Base-by-base conservation (phyloP, 2,797 vertebrate species). In the Ctenopoma multispine region DNA sequence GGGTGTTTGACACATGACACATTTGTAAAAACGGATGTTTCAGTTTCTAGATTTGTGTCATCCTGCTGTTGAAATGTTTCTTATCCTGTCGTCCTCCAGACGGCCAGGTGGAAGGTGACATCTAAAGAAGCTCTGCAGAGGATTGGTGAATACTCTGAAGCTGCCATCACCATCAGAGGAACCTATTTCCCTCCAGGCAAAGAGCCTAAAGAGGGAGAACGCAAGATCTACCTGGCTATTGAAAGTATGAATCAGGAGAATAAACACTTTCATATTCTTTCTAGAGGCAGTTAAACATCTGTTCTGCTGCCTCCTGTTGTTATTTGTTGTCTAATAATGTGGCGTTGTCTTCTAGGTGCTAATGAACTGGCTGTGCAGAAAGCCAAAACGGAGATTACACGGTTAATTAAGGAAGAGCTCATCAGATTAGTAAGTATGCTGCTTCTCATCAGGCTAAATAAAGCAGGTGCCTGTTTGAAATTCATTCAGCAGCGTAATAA, bases 111-210 rank as follows among this genome's bases (percentile, higher is more conserved):
- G 98, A 99, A 99, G 89, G 98, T 99, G 43, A 99, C 98, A 0
- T 99, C 98, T 62, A 99, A 99, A 86, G 98, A 99, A 86, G 98
- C 98, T 0, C 92, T 99, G 9, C 97, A 99, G 92, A 96, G 97
- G 85, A 99, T 99, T 68, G 98, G 98, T 51, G 98, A 99, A 93
- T 99, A 99, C 83, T 99, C 98, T 1, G 98, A 99, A 92, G 98
- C 98, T 1, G 98, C 98, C 79, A 99, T 99, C 91, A 99, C 98
- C 75, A 99, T 99, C 91, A 94, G 98, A 91, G 98, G 98, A 83
- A 99, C 98, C 0, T 99, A 99, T 23, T 99, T 99, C 88, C 97
- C 97, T 63, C 98, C 98, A 49, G 98, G 98, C 75, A 99, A 99
- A 92, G 98, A 99, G 81, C 98, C 97, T 55, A 99, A 99, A 69